Conservation (phyloP, 2,113 vertebrate species). For the Agapornis roseicollis region DNA sequence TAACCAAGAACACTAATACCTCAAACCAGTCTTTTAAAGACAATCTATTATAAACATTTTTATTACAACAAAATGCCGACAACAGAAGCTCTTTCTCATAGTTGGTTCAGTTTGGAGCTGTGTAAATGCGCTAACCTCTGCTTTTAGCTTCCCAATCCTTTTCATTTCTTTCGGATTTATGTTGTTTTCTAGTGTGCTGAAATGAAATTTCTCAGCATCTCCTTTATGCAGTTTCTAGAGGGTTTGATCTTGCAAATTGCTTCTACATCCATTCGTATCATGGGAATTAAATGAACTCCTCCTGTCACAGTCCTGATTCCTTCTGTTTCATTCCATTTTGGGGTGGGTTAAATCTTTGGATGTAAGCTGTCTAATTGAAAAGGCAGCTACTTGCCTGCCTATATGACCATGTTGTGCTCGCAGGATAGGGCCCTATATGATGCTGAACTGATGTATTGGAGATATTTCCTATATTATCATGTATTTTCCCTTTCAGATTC, state of each 20-base stretch:
- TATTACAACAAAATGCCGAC: slow-evolving; percentile 11
- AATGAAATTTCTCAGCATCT: not conserved
- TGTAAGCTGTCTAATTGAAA: not conserved
- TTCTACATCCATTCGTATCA: not conserved
- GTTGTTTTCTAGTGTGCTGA: not conserved
- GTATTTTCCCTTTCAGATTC: not conserved
- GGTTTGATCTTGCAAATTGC: not conserved
- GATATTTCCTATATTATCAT: not conserved
- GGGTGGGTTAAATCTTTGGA: not conserved
- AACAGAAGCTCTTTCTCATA: not conserved
- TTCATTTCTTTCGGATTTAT: not conserved
- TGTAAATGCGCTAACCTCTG: not conserved
- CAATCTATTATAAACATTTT: not conserved
- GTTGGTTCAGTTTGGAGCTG: not conserved
- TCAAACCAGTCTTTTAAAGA: not conserved
- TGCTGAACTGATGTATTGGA: not conserved
- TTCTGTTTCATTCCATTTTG: not conserved
- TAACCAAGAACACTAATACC: not conserved
- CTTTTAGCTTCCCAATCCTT: not conserved
- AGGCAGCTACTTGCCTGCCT: not conserved
- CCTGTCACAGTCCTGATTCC: not conserved
- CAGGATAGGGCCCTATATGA: not conserved
- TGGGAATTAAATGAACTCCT: not conserved
- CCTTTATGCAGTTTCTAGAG: not conserved
- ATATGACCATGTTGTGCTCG: not conserved